Evolutionary conservation across 30 jellyfish, hydroid and myxozoan genomes (phyloP).

Genomic region (Hydra vulgaris): DNA sequence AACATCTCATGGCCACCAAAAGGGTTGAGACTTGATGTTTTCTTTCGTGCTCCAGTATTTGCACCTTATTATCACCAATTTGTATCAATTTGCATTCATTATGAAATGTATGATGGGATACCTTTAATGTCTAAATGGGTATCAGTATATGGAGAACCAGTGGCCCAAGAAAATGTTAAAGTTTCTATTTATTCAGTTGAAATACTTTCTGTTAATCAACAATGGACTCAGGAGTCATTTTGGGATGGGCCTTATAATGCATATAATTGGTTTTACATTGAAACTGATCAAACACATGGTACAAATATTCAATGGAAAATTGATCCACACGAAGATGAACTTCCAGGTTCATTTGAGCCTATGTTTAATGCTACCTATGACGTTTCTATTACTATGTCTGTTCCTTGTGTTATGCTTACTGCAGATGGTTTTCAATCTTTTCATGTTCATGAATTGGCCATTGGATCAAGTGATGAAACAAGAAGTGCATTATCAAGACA

Average conservation of each 20-base stretch:
- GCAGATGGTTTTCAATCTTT: constrained; percentile 12
- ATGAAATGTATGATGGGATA: constrained; percentile 31
- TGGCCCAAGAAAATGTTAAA: constrained; percentile 6
- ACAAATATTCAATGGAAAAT: constrained; percentile 3
- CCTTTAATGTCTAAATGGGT: constrained; percentile 35
- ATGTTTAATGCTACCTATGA: constrained; percentile 14
- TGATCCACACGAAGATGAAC: constrained; percentile 7
- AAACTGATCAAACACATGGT: constrained; percentile 22
- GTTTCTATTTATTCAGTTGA: constrained; percentile 22
- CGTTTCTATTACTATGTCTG: constrained; percentile 2
- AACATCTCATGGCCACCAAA: constrained; percentile 26
- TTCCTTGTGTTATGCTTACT: constrained; percentile 4
- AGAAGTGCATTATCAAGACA: constrained; percentile 12
- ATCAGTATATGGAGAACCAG: neutral
- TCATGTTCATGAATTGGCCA: constrained; percentile 17
- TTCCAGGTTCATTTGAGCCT: constrained; percentile 23
- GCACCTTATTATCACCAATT: constrained; percentile 15
- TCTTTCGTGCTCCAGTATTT: constrained; percentile 17
- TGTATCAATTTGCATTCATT: constrained; percentile 20
- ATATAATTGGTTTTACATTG: constrained; percentile 19
- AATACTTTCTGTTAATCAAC: constrained; percentile 19
- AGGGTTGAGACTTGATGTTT: constrained; percentile 22
- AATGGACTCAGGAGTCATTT: constrained; percentile 14
- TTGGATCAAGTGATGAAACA: constrained; percentile 24
- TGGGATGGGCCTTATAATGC: constrained; percentile 31